phyloP scores from a whole-genome alignment of 2,113 vertebrate genomes.

The Perccottus glenii region DNA sequence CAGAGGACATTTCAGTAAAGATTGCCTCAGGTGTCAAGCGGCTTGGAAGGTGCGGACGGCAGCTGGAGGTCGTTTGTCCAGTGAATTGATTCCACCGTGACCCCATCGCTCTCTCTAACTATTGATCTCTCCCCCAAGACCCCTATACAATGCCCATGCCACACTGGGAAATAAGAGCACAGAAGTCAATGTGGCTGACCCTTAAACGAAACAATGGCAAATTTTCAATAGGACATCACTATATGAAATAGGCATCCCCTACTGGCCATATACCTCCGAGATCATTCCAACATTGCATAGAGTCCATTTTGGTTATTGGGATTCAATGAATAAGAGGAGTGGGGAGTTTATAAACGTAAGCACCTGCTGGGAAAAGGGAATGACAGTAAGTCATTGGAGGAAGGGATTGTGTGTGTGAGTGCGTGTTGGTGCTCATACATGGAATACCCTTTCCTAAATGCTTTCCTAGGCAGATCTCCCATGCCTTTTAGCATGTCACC shows the following conservation, averaged over 20 bases:
- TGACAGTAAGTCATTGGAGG: conserved; percentile 50
- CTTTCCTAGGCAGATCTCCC: conserved; percentile 59
- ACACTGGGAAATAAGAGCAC: conserved; percentile 49
- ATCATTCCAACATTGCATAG: conserved; percentile 37
- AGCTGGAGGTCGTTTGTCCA: conserved; percentile 73
- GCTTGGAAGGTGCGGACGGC: conserved; percentile 57
- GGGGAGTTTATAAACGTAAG: conserved; percentile 55
- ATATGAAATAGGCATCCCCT: conserved; percentile 51
- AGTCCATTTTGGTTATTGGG: conserved; percentile 72
- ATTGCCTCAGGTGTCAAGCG: conserved; percentile 73
- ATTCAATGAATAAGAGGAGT: conserved; percentile 41
- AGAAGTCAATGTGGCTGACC: conserved; percentile 39
- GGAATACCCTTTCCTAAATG: conserved; percentile 66
- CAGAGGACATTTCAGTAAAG: conserved; percentile 75
- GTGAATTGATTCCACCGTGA: conserved; percentile 69
- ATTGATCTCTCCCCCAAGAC: conserved; percentile 70
- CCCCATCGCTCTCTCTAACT: conserved; percentile 66
- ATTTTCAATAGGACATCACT: conserved; percentile 66
- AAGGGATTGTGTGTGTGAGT: conserved; percentile 8
- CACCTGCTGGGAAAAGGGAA: conserved; percentile 22
- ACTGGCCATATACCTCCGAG: conserved; percentile 47
- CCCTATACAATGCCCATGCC: conserved; percentile 58
- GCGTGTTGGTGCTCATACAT: conserved; percentile 40
- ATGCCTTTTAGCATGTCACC: conserved; percentile 71
- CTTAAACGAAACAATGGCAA: conserved; percentile 53